phyloP scores from a whole-genome alignment of 2,113 vertebrate genomes.

The Brienomyrus longianalis region DNA sequence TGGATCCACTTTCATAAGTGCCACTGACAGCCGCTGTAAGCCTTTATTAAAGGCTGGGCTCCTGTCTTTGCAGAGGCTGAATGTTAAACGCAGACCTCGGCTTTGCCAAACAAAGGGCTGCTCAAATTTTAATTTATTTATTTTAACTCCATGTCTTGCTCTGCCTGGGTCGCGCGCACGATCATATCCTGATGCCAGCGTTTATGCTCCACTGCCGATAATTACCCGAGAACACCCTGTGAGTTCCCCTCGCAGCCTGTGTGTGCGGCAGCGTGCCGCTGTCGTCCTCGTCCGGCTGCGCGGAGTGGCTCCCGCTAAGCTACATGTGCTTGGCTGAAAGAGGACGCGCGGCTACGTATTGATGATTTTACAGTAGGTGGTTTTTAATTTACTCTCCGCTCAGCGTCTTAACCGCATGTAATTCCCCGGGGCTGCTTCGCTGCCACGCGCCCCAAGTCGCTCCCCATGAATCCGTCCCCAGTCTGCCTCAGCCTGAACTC shows the following conservation, averaged over 20 bases:
- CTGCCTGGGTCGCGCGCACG: background rate
- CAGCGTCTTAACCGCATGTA: conserved; percentile 36
- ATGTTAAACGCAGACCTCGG: background rate
- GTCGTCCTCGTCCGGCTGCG: conserved; percentile 10
- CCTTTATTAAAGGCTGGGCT: background rate
- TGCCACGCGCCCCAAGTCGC: conserved; percentile 29
- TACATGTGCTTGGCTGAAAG: conserved; percentile 34
- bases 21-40: background rate
- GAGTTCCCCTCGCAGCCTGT: background rate
- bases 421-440: conserved; percentile 35
- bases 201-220: background rate
- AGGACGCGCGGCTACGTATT: conserved; percentile 33
- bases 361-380: conserved; percentile 48
- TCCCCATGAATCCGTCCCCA: conserved; percentile 25
- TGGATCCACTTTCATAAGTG: background rate
- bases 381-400: conserved; percentile 46
- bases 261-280: background rate
- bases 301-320: conserved; percentile 34
- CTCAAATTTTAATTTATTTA: background rate
- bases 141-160: background rate
- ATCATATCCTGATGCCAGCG: background rate
- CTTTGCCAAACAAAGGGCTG: background rate
- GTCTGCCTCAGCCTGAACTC: conserved; percentile 11
- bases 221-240: background rate
- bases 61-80: background rate